Evolutionary conservation across 2,113 vertebrate genomes (phyloP), one percentile per base, ranked within the genome.

Genomic region (Salvelinus sp.): DNA sequence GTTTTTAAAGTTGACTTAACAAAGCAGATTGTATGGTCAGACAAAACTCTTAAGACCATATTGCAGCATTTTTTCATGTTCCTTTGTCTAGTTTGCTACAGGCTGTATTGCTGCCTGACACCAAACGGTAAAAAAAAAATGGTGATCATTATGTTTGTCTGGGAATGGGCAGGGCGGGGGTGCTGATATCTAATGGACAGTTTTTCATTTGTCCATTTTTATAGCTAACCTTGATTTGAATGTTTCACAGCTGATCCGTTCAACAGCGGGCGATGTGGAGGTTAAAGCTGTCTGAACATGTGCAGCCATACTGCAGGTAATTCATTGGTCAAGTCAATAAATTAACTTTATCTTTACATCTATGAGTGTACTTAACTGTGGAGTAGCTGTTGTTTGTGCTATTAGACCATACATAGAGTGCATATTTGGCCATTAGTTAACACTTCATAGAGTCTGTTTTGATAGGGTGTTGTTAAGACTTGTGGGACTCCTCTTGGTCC

Each of bases 11-110:
- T 93, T 90, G 87, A 91, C 90, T 91, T 89, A 92, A 90, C 89
- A 91, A 92, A 93, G 91, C 92, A 93, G 92, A 91, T 92, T 93
- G 93, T 92, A 88, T 91, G 86, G 89, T 92, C 91, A 90, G 92
- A 93, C 83, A 86, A 88, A 91, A 92, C 88, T 91, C 90, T 88
- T 90, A 89, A 88, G 88, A 93, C 91, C 92, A 93, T 92, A 93
- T 93, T 94, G 92, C 87, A 84, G 81, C 79, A 68, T 76, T 82
- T 86, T 70, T 38, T 38, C 50, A 44, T 77, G 60, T 85, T 74
- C 89, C 87, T 92, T 91, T 93, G 91, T 91, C 84, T 89, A 80
- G 75, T 92, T 88, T 86, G 91, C 93, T 91, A 91, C 85, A 89
- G 91, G 88, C 90, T 27, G 83, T 90, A 89, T 44, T 44, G 85